These are phyloP conservation scores for Paralvinella palmiformis DNA, from an alignment of 1,140 invertebrate genomes.

Conservation along the genomic window DNA sequence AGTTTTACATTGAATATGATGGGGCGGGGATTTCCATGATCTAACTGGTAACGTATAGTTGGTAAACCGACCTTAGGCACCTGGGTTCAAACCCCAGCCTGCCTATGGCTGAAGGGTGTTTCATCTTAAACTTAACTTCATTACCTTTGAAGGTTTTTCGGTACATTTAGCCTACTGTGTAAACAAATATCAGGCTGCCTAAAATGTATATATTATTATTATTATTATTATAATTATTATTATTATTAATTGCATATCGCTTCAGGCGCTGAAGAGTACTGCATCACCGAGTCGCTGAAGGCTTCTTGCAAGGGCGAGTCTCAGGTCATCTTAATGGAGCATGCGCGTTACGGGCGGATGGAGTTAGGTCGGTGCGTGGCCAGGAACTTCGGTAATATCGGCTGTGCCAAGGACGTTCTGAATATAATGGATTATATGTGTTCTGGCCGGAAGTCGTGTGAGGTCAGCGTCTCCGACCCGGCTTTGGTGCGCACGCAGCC, in stretches of 20 bases:
- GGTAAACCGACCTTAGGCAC: too few species aligned
- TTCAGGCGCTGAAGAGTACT: constrained; percentile 12
- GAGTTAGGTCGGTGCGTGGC: constrained; percentile 16
- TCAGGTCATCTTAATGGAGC: constrained; percentile 16
- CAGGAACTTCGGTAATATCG: constrained; percentile 19
- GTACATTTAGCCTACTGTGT: background rate
- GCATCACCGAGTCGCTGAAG: constrained; percentile 14
- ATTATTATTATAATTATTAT: background rate
- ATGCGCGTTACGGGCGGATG: constrained; percentile 20
- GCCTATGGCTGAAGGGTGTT: too few species aligned
- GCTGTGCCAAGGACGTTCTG: constrained; percentile 13
- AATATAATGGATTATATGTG: constrained; percentile 15
- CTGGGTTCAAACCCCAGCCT: too few species aligned
- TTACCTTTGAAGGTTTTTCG: background rate
- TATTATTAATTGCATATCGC: background rate
- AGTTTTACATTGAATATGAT: too few species aligned
- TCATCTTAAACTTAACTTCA: background rate
- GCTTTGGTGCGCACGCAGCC: constrained; percentile 14
- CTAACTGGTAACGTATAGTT: too few species aligned
- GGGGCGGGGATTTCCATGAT: too few species aligned
- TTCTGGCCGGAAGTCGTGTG: constrained; percentile 14
- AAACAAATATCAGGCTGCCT: background rate
- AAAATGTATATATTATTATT: background rate
- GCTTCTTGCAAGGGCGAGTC: constrained; percentile 4
- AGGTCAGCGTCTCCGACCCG: constrained; percentile 17